Base-by-base conservation (phyloP, 2,888 invertebrate genomes). In the Clitarchus hookeri region DNA sequence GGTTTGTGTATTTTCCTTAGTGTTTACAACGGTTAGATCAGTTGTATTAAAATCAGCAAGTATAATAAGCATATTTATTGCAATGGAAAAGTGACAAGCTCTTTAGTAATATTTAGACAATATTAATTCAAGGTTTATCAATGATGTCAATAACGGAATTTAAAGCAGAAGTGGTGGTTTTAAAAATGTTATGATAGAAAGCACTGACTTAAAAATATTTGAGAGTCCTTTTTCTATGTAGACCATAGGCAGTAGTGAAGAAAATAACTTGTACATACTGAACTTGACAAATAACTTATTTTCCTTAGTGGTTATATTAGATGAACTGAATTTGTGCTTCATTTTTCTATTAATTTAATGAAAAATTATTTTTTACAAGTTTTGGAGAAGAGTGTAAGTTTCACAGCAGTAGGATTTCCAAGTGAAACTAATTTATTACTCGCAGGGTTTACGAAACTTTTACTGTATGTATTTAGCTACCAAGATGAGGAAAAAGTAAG, bases 311-410 rank as follows among this genome's bases (percentile, higher is more conserved):
- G 16, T 48, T 48, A 48, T 48, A 48, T 48, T n/a, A 65, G 65
- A 65, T 16, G 8, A 65, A n/a, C 65, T 65, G 65, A 65, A 65
- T 65, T 65, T 65, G 19, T 65, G 65, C 65, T 65, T 65, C 19
- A 65, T 65, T 65, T 65, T 65, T 65, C n/a, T 65, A 65, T 65
- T 65, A 65, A 65, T n/a, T 65, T 65, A 65, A 65, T 65, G n/a
- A 65, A n/a, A 65, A 65, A 65, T 65, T 65, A 65, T 65, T 65
- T 65, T 65, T 11, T 65, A 65, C 65, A 65, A 65, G n/a, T 65
- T 65, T 65, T 65, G 65, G n/a, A 65, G 65, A 19, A 65, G 19
- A 19, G 8, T 23, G 65, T 65, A 65, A 23, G 19, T 23, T 65
- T 65, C 65, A 19, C 65, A 65, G n/a, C 65, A n/a, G 65, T n/a